phyloP scores from a whole-genome alignment of 2,888 invertebrate genomes.

The Mythimna loreyi region DNA sequence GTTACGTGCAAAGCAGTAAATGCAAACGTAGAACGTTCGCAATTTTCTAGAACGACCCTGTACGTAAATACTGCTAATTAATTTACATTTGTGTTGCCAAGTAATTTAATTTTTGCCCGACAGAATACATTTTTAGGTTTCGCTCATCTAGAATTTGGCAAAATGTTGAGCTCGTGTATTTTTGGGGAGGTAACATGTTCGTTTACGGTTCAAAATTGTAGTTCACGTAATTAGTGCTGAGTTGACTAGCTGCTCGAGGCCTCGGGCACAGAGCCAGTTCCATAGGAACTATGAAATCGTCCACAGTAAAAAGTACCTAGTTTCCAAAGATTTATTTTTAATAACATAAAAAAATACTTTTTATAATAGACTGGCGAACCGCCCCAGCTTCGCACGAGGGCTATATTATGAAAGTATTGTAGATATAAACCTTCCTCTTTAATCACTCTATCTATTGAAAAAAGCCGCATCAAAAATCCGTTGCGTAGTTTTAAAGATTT shows the following conservation, averaged over 20 bases:
- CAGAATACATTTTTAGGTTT: slow-evolving; percentile 35
- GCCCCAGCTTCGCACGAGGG: too few species aligned
- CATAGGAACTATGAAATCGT: too few species aligned
- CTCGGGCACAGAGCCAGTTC: too few species aligned
- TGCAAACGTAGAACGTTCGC: slow-evolving; percentile 40
- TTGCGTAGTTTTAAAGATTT: too few species aligned
- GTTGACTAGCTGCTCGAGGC: neutral
- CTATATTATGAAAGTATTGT: too few species aligned
- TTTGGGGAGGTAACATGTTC: neutral
- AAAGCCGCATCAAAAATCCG: too few species aligned
- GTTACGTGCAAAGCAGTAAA: slow-evolving; percentile 26
- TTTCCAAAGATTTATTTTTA: too few species aligned
- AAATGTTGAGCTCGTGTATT: slow-evolving; percentile 28
- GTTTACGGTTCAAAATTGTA: neutral
- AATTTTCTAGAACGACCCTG: slow-evolving; percentile 47
- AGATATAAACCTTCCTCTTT: too few species aligned
- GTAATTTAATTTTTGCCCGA: slow-evolving; percentile 48
- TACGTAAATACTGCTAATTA: slow-evolving; percentile 55
- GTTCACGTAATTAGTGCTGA: neutral
- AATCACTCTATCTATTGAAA: too few species aligned
- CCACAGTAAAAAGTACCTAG: too few species aligned
- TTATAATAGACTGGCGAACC: too few species aligned
- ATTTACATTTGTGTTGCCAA: slow-evolving; percentile 53
- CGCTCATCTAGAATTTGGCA: slow-evolving; percentile 37
- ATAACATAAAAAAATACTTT: too few species aligned